Evolutionary conservation across 2,888 invertebrate species (phyloP).

Genomic region (Callyntrura sp.): DNA sequence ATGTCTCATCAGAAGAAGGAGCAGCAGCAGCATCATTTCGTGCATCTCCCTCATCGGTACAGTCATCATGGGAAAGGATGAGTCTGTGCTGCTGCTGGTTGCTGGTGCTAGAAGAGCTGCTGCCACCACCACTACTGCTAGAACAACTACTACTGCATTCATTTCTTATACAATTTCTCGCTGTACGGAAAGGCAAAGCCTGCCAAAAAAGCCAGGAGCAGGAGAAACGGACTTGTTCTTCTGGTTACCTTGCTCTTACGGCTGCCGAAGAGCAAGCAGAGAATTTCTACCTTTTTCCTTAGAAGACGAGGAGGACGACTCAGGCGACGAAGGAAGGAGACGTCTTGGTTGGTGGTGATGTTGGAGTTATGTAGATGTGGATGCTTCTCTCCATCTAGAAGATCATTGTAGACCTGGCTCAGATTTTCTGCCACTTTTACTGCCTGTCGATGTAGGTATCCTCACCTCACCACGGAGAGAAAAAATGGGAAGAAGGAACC

Average conservation of each 20-base stretch:
- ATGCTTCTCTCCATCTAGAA: slow-evolving; percentile 55
- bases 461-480: not conserved
- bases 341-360: slow-evolving; percentile 68
- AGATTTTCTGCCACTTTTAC: too few relatives aligned
- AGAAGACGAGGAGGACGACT: slow-evolving; percentile 63
- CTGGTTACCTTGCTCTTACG: slow-evolving; percentile 67
- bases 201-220: slow-evolving; percentile 76
- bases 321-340: slow-evolving; percentile 72
- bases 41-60: slow-evolving; percentile 77
- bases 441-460: not conserved
- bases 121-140: slow-evolving; percentile 40
- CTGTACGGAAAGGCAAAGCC: slow-evolving; percentile 56
- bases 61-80: slow-evolving; percentile 77
- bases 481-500: not conserved
- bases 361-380: slow-evolving; percentile 65
- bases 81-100: slow-evolving; percentile 71
- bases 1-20: slow-evolving; percentile 76
- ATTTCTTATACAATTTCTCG: slow-evolving; percentile 59
- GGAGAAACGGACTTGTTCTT: slow-evolving; percentile 76
- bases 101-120: slow-evolving; percentile 60
- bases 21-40: slow-evolving; percentile 75
- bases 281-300: slow-evolving; percentile 64
- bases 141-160: slow-evolving; percentile 55
- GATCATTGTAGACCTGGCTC: not conserved
- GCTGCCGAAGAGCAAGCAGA: slow-evolving; percentile 62